phyloP scores from a whole-genome alignment of 2,888 invertebrate species.

The Drosophila robusta region DNA sequence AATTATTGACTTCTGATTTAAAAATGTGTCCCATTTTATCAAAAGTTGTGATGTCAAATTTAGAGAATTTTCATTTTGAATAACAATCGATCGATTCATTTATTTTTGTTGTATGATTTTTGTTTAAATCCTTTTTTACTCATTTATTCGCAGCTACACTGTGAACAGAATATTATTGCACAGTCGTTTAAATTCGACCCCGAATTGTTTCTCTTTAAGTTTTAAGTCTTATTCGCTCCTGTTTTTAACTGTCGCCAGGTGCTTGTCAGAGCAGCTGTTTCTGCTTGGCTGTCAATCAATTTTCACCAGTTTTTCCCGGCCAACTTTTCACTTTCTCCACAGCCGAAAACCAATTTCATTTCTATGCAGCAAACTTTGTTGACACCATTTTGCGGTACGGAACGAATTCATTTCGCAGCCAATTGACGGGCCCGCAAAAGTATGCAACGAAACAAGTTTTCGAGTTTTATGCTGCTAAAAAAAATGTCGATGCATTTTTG shows the following conservation, averaged over 20 bases:
- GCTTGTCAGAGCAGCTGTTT: conserved; percentile 10
- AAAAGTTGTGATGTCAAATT: too few relatives aligned
- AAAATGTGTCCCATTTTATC: too few relatives aligned
- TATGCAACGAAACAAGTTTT: conserved; percentile 24
- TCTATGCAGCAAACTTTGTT: conserved; percentile 48
- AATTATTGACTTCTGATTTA: too few relatives aligned
- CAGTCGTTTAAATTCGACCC: too few relatives aligned
- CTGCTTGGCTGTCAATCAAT: conserved; percentile 58
- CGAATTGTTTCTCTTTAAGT: too few relatives aligned
- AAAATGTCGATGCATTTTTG: conserved; percentile 12
- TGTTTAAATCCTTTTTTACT: too few relatives aligned
- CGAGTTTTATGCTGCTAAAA: conserved; percentile 11
- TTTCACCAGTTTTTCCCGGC: conserved; percentile 8
- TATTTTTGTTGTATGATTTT: too few relatives aligned
- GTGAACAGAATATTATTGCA: neutral
- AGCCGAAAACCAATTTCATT: conserved; percentile 34
- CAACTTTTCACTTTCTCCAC: conserved; percentile 49
- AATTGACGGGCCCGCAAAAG: conserved; percentile 35
- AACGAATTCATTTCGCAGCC: conserved; percentile 54
- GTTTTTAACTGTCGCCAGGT: conserved; percentile 1
- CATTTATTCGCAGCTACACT: too few relatives aligned
- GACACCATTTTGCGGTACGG: conserved; percentile 41
- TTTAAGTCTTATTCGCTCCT: neutral
- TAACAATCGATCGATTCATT: too few relatives aligned
- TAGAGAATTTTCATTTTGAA: too few relatives aligned